Percentiles rank a stretch among this genome's conserved stretches.
phyloP scores from a whole-genome alignment of 1,140 invertebrate genomes.

The Medauroidea extradentata region DNA sequence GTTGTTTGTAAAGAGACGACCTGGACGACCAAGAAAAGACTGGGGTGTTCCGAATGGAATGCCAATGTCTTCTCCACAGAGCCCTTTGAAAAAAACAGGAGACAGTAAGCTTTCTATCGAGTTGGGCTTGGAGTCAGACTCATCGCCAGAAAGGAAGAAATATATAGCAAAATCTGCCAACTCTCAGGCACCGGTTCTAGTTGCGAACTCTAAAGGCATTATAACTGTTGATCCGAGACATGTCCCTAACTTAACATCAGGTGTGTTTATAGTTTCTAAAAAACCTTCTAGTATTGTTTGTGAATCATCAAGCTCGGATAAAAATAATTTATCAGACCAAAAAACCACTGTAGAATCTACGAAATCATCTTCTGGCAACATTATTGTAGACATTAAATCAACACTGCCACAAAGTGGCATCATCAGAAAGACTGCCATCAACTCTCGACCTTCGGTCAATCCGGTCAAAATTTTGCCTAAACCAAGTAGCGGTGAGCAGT shows the following conservation, averaged over 20 bases:
- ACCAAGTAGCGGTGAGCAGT: too few relatives aligned
- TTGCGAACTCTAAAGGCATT: conserved; percentile 65
- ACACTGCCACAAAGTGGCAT: not conserved
- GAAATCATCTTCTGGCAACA: not conserved
- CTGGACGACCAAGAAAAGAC: conserved; percentile 2
- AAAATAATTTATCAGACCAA: conserved; percentile 38
- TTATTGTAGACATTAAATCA: too few relatives aligned
- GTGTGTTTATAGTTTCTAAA: conserved; percentile 68
- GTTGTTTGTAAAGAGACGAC: not conserved
- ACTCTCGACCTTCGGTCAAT: too few relatives aligned
- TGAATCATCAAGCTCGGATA: conserved; percentile 21
- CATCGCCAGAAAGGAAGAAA: conserved; percentile 1
- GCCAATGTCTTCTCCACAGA: too few relatives aligned
- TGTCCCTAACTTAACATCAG: conserved; percentile 57
- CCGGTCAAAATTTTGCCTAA: not conserved
- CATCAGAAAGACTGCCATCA: not conserved
- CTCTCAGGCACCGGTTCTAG: conserved; percentile 42
- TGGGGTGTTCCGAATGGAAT: too few relatives aligned
- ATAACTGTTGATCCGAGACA: conserved; percentile 69
- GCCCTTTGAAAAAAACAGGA: too few relatives aligned
- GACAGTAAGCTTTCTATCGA: not conserved
- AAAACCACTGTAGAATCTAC: conserved; percentile 49
- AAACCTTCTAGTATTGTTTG: conserved; percentile 49
- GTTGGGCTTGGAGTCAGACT: conserved; percentile 12
- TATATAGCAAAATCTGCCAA: not conserved